Percentiles rank a stretch among this genome's conserved stretches.
Conservation (phyloP, 2,888 invertebrate species). For the Eulithis prunata region DNA sequence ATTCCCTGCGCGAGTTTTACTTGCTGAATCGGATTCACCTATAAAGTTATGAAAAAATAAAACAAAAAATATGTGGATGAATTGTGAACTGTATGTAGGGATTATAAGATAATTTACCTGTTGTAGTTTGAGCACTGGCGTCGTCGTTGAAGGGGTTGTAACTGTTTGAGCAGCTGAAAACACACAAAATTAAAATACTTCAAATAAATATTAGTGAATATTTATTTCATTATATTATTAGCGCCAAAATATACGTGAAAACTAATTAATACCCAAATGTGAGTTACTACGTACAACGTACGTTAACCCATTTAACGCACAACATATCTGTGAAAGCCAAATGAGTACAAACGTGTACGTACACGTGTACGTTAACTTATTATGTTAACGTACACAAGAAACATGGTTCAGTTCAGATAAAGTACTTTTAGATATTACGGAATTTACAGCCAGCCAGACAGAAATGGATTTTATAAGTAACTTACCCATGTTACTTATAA, state of each 20-base stretch:
- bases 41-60: constrained; percentile 55
- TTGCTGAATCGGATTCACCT: constrained; percentile 80
- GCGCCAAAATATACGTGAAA: too few species aligned
- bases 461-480: constrained; percentile 6
- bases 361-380: too few species aligned
- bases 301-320: too few species aligned
- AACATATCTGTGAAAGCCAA: too few species aligned
- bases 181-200: constrained; percentile 3
- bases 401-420: too few species aligned
- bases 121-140: constrained; percentile 75
- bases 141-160: constrained; percentile 65
- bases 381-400: too few species aligned
- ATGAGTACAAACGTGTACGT: too few species aligned
- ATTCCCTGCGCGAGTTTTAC: constrained; percentile 79
- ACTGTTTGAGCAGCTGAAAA: constrained; percentile 66
- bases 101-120: constrained; percentile 59
- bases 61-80: constrained; percentile 19
- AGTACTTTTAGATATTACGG: too few species aligned
- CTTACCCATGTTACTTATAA: constrained; percentile 76
- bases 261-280: too few species aligned
- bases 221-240: too few species aligned
- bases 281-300: too few species aligned
- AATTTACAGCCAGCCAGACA: too few species aligned
- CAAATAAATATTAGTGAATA: background rate
- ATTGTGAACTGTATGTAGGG: background rate